Base-by-base conservation (phyloP, 92 coral and sea anemone genomes). In the Umimayanthus kanabou region DNA sequence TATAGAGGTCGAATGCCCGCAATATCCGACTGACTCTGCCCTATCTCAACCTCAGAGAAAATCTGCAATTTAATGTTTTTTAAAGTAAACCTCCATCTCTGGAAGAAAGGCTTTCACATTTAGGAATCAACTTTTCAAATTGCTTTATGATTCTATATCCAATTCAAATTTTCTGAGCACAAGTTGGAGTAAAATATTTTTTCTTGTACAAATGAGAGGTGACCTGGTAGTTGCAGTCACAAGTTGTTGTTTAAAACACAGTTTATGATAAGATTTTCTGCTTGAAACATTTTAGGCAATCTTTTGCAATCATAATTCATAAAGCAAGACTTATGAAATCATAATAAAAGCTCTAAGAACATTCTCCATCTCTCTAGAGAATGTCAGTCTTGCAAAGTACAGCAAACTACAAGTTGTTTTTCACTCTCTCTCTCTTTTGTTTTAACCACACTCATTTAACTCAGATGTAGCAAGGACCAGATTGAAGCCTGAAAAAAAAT, bases 1-100 rank as follows among this genome's bases (percentile, higher is more conserved):
- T 65, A 82, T 39, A 66, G 61, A 82, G 86, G 86, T 82, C 86
- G 86, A 67, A 40, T 82, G 86, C 86, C 86, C 9, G 86, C 86
- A 82, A 82, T 82, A 70, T 82, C 76, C 43, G 86, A 82, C 22
- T 82, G 86, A 47, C 22, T 82, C 86, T 82, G 61, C 47, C 57
- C 76, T 82, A 82, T 25, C 50, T 82, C 86, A 82, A 67, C 76
- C 77, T 82, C 86, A 42, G 86, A 69, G 26, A 82, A 82, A 82
- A 67, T 82, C 86, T 82, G 86, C 86, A 82, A 82, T 82, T 82
- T 28, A 82, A 82, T 82, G 39, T 82, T 82, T 69, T 69, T 43
- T n/a, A 82, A 67, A 61, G n/a, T 82, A 47, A 82, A 64, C 49
- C 76, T 65, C 58, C 25, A 9, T 42, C 37, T 42, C 33, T n/a